Evolutionary conservation across 2,113 vertebrate genomes (phyloP), one percentile per base, ranked within the genome.

Genomic region (Pachycephala philippinensis): DNA sequence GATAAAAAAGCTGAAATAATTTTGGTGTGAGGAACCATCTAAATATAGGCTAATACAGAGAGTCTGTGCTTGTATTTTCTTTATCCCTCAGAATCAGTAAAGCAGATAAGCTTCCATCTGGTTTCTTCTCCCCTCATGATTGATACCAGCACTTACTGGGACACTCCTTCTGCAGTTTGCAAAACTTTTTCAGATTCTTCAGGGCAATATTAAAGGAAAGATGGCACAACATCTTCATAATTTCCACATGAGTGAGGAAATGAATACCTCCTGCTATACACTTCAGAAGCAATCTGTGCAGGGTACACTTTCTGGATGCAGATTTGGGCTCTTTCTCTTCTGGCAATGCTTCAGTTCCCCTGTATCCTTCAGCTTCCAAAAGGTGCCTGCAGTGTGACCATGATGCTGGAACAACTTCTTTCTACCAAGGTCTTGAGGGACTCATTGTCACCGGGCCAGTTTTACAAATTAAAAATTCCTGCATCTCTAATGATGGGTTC

Each of bases 391-490:
- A 93, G 20, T 5, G 15, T 84, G 76, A 93, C 50, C n/a, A 54
- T 13, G 33, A 70, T 70, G 57, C 42, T 74, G 70, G 84, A 96
- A 79, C 56, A 20, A 5, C 45, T 85, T 85, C 70, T 84, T 94
- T 83, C 84, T 92, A 60, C 22, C 10, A 56, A 40, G 22, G 69
- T 76, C 90, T 85, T 52, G 52, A 88, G 93, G 80, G 94, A 97
- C 18, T 59, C 74, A 52, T 59, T 95, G 94, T 92, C 91, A 96
- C 68, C 59, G 54, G 80, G 90, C 94, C 94, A 96, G 50, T 70
- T 96, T 92, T 66, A 69, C 80, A 96, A 85, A 97, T 97, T 96
- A 96, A 96, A 97, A 93, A 96, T 92, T 89, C 74, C 83, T 96
- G 94, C 92, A 96, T 94, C n/a, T 75, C 33, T 95, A 94, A 97